These are phyloP conservation scores for Muscicapa striata DNA, from an alignment of 2,797 vertebrate genomes.

Conservation along the genomic window DNA sequence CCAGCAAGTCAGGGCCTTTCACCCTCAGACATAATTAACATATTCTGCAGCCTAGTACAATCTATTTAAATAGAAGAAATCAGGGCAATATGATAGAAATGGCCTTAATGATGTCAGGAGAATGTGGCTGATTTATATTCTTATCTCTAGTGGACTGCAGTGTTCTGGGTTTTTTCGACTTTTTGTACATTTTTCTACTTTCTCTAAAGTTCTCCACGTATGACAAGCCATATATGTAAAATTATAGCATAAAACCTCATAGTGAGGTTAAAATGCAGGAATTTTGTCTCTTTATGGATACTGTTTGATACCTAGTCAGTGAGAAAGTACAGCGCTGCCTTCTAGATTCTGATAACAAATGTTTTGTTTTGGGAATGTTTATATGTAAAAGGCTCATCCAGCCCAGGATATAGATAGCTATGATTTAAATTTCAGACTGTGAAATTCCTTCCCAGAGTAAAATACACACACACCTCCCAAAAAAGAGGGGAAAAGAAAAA, in stretches of 20 bases:
- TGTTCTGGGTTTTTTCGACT: background rate
- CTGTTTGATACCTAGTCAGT: background rate
- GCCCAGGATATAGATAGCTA: background rate
- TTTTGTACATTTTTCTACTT: background rate
- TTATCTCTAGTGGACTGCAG: background rate
- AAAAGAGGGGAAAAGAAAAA: background rate
- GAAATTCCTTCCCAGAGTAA: constrained; percentile 39
- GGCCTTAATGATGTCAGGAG: background rate
- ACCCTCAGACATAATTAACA: background rate
- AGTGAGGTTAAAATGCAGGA: background rate
- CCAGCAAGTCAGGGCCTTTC: background rate
- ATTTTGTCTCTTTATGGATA: background rate
- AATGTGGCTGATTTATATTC: background rate
- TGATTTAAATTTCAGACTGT: constrained; percentile 30
- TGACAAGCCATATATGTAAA: background rate
- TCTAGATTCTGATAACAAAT: constrained; percentile 17
- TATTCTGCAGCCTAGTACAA: background rate
- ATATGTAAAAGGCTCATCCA: background rate
- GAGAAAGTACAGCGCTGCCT: background rate
- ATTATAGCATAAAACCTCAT: background rate
- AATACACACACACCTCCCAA: background rate
- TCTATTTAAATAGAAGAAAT: background rate
- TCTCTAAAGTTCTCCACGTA: background rate
- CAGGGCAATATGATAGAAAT: background rate
- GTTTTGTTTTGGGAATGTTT: background rate